Evolutionary conservation across 30 jellyfish, hydroid and myxozoan genomes (phyloP).

Genomic region (Aurelia sp.): DNA sequence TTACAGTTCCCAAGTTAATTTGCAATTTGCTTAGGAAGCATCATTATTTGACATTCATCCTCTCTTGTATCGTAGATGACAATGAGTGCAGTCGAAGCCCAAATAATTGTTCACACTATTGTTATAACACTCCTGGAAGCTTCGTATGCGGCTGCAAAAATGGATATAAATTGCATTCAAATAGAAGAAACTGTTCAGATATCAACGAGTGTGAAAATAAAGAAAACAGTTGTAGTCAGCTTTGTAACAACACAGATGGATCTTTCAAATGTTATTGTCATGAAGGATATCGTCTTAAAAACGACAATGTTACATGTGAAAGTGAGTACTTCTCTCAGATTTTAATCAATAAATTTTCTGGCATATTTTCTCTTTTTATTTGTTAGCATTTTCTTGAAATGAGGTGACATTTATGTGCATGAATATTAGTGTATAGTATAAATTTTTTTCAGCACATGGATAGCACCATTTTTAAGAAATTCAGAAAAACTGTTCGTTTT

Average conservation of each 20-base stretch:
- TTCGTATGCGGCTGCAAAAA: constrained; percentile 81
- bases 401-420: not conserved
- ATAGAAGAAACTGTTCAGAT: constrained; percentile 80
- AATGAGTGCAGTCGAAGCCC: constrained; percentile 74
- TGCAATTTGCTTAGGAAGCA: too few species aligned
- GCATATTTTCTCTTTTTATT: too few species aligned
- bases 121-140: constrained; percentile 89
- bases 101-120: constrained; percentile 72
- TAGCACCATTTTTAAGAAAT: too few species aligned
- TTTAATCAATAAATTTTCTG: too few species aligned
- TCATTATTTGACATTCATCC: too few species aligned
- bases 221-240: constrained; percentile 69
- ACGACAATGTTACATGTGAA: constrained; percentile 85
- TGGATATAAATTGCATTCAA: constrained; percentile 72
- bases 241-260: constrained; percentile 83
- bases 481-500: too few species aligned
- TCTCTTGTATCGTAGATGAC: constrained; percentile 38
- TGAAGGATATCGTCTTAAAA: constrained; percentile 71
- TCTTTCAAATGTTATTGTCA: constrained; percentile 76
- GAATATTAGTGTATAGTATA: not conserved
- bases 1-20: too few species aligned
- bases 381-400: not conserved
- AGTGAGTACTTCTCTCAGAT: constrained; percentile 78
- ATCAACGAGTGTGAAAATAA: constrained; percentile 77
- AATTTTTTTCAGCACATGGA: not conserved